phyloP scores from a whole-genome alignment of 2,888 invertebrate genomes.

The Steromphala cineraria region DNA sequence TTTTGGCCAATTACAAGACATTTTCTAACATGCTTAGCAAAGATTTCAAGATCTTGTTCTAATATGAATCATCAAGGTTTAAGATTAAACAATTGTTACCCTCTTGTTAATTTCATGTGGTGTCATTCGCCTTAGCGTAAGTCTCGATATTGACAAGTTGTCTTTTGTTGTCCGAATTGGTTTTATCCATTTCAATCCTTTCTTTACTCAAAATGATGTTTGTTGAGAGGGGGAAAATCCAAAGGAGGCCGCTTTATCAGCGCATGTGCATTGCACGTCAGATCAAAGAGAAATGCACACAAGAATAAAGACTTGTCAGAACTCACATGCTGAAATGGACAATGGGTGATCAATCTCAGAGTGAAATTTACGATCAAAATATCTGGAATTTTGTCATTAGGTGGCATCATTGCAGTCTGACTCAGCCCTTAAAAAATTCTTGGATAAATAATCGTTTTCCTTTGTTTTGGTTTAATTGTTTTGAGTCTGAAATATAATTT shows the following conservation, averaged over 20 bases:
- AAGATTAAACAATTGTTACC: conserved; percentile 7
- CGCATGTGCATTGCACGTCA: not conserved
- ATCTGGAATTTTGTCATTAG: too few relatives aligned
- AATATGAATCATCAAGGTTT: not conserved
- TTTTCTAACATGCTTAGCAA: too few relatives aligned
- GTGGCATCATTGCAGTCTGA: too few relatives aligned
- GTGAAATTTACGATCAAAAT: too few relatives aligned
- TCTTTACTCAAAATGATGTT: not conserved
- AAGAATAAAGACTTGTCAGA: not conserved
- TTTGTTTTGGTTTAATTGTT: too few relatives aligned
- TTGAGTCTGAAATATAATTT: too few relatives aligned
- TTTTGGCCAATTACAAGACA: too few relatives aligned
- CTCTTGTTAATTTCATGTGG: not conserved
- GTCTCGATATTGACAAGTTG: not conserved
- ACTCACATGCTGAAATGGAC: too few relatives aligned
- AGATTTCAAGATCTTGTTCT: not conserved
- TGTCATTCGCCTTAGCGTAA: not conserved
- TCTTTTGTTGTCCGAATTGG: conserved; percentile 2
- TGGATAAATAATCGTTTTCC: too few relatives aligned
- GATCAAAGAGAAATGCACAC: not conserved
- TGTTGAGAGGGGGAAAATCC: not conserved
- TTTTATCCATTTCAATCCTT: not conserved
- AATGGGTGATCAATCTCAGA: too few relatives aligned
- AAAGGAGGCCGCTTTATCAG: not conserved
- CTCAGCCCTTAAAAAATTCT: too few relatives aligned